A percentile compares a stretch with the other conserved stretches of the same genome.
phyloP scores from a whole-genome alignment of 2,113 vertebrate genomes.

The Apodemus speciosus region DNA sequence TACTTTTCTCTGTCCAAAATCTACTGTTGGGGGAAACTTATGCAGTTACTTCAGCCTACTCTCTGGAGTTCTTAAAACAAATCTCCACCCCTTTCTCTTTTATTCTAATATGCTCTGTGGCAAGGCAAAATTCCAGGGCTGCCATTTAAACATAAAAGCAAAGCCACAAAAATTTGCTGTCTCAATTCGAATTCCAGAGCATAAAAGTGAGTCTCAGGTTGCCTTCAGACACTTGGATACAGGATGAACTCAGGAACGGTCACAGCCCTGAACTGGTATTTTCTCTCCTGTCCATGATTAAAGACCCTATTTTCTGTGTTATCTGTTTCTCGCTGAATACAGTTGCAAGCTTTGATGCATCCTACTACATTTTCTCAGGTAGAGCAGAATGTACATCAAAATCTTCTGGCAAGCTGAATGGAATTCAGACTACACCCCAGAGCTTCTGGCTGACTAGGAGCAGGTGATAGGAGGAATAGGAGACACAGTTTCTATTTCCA shows the following conservation, averaged over 20 bases:
- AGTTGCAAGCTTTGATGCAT: not conserved
- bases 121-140: conserved; percentile 70
- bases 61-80: conserved; percentile 65
- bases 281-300: not conserved
- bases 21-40: not conserved
- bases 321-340: not conserved
- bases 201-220: conserved; percentile 60
- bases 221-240: conserved; percentile 29
- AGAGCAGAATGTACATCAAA: not conserved
- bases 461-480: not conserved
- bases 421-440: not conserved
- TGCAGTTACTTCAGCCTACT: conserved; percentile 36
- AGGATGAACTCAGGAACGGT: conserved; percentile 17
- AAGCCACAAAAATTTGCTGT: conserved; percentile 76
- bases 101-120: conserved; percentile 70
- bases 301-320: not conserved
- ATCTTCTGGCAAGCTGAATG: not conserved
- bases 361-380: not conserved
- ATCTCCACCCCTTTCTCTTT: conserved; percentile 63
- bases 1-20: conserved; percentile 54
- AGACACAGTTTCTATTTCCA: not conserved
- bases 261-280: not conserved
- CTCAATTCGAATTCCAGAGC: conserved; percentile 64
- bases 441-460: not conserved
- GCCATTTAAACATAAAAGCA: conserved; percentile 77